Evolutionary conservation across 2,113 vertebrate genomes (phyloP).

Genomic region (Procavia capensis): DNA sequence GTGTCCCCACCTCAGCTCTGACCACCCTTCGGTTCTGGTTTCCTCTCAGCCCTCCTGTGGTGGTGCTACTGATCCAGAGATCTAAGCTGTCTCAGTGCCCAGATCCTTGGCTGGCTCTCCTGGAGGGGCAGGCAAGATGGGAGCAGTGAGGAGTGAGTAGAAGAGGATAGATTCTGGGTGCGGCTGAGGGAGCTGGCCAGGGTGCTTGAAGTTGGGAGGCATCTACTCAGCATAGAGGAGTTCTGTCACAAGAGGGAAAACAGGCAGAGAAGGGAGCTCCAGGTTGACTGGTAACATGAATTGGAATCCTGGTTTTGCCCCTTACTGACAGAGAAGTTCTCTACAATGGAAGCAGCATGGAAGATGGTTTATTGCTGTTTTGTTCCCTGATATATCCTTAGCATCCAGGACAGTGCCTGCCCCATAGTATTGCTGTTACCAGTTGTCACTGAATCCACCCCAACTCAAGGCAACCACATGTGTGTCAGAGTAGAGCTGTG

Average conservation of each 20-base stretch:
- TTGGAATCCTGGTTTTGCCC: background rate
- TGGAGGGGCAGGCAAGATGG: background rate
- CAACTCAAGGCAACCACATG: background rate
- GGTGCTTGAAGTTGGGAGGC: background rate
- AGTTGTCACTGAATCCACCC: background rate
- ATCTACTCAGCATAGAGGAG: background rate
- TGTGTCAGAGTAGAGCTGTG: background rate
- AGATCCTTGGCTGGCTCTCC: background rate
- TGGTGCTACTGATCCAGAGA: no score
- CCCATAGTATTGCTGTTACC: background rate
- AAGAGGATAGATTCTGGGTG: background rate
- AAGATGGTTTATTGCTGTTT: background rate
- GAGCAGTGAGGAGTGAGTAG: background rate
- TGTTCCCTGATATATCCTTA: background rate
- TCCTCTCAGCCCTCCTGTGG: background rate
- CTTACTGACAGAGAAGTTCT: background rate
- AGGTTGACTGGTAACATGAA: fast-evolving
- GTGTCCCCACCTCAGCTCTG: background rate
- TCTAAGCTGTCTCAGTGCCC: background rate
- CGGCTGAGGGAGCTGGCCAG: background rate
- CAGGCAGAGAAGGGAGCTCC: background rate
- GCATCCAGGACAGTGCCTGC: background rate
- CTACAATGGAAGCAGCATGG: background rate
- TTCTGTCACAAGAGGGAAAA: background rate
- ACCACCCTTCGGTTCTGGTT: background rate